phyloP scores from a whole-genome alignment of 2,113 vertebrate genomes.

The Nibea coibor region DNA sequence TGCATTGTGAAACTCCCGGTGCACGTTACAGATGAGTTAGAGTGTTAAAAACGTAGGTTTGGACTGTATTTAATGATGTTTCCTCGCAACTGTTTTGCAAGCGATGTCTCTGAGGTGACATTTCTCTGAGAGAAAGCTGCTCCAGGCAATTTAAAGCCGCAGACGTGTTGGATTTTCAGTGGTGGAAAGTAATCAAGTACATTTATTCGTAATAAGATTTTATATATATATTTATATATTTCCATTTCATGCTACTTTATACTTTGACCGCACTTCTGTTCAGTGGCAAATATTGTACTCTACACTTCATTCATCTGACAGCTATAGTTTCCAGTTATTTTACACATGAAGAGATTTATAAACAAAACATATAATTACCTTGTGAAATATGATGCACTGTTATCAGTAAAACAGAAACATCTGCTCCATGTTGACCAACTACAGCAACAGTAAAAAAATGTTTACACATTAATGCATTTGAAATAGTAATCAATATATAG shows the following conservation, averaged over 20 bases:
- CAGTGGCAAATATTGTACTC: neutral
- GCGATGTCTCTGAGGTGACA: neutral
- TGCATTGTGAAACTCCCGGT: slow-evolving; percentile 2
- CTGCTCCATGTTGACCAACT: neutral
- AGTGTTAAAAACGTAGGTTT: neutral
- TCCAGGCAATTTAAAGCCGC: neutral
- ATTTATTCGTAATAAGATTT: neutral
- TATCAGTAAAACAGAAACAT: neutral
- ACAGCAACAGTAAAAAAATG: neutral
- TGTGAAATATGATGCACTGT: neutral
- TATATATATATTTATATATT: neutral
- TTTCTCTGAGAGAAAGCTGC: neutral
- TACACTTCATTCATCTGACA: neutral
- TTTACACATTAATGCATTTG: neutral
- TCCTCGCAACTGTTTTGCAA: slow-evolving; percentile 4
- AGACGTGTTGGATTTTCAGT: neutral
- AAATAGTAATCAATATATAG: neutral
- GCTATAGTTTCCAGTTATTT: neutral
- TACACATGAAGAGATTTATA: neutral
- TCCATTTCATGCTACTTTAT: neutral
- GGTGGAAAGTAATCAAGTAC: neutral
- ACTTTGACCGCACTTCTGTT: neutral
- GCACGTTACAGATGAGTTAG: neutral
- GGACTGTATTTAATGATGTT: neutral
- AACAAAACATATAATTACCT: neutral